Conservation (phyloP, 2,888 invertebrate species). For the Lagria hirta region DNA sequence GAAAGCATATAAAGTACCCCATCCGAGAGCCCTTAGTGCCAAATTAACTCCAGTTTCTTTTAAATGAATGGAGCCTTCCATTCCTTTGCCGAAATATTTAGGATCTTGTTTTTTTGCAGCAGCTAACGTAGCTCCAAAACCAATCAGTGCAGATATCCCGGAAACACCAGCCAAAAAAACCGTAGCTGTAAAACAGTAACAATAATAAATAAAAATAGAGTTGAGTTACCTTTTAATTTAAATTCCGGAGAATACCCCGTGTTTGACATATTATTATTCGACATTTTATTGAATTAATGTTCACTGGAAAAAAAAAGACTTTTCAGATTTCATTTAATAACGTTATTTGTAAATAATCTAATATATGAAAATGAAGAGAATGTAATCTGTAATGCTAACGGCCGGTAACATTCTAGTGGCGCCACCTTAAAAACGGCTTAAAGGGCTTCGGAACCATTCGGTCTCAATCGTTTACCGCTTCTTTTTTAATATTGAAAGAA, state of each 20-base stretch:
- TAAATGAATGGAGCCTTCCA: constrained; percentile 61
- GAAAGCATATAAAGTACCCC: constrained; percentile 87
- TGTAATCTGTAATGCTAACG: too few species aligned
- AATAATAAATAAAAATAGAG: not conserved
- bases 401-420: too few species aligned
- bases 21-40: constrained; percentile 81
- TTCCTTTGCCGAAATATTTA: constrained; percentile 73
- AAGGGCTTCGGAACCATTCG: too few species aligned
- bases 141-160: constrained; percentile 76
- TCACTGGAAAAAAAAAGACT: too few species aligned
- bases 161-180: constrained; percentile 72
- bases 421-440: too few species aligned
- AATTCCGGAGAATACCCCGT: constrained; percentile 24
- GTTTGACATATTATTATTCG: too few species aligned
- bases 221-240: constrained; percentile 24
- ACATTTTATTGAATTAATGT: not conserved
- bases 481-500: too few species aligned
- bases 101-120: constrained; percentile 79
- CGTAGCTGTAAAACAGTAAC: constrained; percentile 59
- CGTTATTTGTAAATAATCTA: too few species aligned
- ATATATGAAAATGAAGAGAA: too few species aligned
- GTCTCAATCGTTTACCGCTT: too few species aligned
- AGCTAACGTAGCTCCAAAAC: constrained; percentile 78
- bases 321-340: too few species aligned
- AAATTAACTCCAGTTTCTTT: constrained; percentile 76